phyloP scores from a whole-genome alignment of 1,140 invertebrate species.

The Orchestia grillus region DNA sequence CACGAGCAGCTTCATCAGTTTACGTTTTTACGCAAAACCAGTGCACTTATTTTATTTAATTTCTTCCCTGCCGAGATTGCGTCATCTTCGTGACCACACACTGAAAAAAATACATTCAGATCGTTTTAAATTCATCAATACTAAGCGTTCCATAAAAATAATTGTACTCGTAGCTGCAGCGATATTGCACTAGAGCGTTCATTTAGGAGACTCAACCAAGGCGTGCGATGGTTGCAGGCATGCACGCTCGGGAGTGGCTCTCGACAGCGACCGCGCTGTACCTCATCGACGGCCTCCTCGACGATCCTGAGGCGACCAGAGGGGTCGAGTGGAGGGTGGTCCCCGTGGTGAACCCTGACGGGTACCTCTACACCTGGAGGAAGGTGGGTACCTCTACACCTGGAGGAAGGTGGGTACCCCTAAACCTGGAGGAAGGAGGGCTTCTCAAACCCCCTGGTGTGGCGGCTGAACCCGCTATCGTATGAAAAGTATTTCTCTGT shows the following conservation, averaged over 20 bases:
- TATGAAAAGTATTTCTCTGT: no score
- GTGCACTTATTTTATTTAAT: no score
- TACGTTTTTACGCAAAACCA: no score
- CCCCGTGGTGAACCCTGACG: conserved; percentile 68
- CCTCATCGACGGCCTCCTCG: conserved; percentile 83
- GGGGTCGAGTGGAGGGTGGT: conserved; percentile 77
- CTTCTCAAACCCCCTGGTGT: conserved; percentile 65
- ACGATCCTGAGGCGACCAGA: conserved; percentile 78
- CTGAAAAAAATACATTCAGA: no score
- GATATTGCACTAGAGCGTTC: not conserved
- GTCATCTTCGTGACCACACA: no score
- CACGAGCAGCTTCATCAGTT: no score
- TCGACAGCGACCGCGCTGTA: conserved; percentile 86
- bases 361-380: conserved; percentile 67
- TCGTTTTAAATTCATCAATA: no score
- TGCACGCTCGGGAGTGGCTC: conserved; percentile 92
- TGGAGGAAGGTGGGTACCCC: conserved; percentile 13
- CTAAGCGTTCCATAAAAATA: no score
- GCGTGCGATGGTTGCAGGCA: conserved; percentile 67
- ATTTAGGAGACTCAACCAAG: not conserved
- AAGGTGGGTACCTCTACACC: conserved; percentile 61
- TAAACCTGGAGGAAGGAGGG: conserved; percentile 62
- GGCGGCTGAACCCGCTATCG: no score
- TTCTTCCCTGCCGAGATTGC: no score
- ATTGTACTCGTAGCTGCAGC: not conserved